Evolutionary conservation across 64 coral and sea anemone species (phyloP).

Genomic region (Stichodactyla mertensii): DNA sequence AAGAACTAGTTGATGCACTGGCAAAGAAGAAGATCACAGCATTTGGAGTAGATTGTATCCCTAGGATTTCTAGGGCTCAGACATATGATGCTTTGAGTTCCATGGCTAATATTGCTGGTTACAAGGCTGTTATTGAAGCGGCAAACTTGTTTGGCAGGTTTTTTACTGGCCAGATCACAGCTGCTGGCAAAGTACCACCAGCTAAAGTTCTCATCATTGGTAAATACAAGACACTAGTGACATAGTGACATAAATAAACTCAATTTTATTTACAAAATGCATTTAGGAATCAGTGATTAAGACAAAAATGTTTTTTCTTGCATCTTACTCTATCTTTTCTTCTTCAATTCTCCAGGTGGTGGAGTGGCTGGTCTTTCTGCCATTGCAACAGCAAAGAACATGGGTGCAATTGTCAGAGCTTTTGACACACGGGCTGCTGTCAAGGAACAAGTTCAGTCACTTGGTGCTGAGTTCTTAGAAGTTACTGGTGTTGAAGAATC

Average conservation of each 20-base stretch:
- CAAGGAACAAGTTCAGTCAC: constrained; percentile 94
- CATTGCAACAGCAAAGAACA: constrained; percentile 79
- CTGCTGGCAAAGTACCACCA: constrained; percentile 96
- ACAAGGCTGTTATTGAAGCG: constrained; percentile 95
- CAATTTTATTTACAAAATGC: no score
- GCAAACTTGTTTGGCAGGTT: constrained; percentile 98
- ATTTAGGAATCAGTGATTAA: no score
- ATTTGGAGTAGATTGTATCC: constrained; percentile 94
- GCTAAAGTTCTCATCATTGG: constrained; percentile 95
- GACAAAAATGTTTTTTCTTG: no score
- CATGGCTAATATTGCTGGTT: constrained; percentile 99
- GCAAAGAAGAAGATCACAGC: constrained; percentile 80
- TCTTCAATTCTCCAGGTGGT: constrained; percentile 52
- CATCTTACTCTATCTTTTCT: no score
- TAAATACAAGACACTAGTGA: background rate
- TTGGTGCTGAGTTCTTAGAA: constrained; percentile 97
- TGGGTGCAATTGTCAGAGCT: constrained; percentile 93
- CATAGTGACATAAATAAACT: no score
- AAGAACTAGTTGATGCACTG: constrained; percentile 68
- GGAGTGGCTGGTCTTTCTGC: constrained; percentile 93
- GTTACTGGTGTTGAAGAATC: constrained; percentile 90
- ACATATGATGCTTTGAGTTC: constrained; percentile 87
- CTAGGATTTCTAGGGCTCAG: constrained; percentile 90
- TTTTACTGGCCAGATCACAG: constrained; percentile 96
- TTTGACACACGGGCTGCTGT: constrained; percentile 92